These are phyloP conservation scores for Gastracanthus pulcherrimus DNA, from an alignment of 2,888 invertebrate species.

Conservation along the genomic window DNA sequence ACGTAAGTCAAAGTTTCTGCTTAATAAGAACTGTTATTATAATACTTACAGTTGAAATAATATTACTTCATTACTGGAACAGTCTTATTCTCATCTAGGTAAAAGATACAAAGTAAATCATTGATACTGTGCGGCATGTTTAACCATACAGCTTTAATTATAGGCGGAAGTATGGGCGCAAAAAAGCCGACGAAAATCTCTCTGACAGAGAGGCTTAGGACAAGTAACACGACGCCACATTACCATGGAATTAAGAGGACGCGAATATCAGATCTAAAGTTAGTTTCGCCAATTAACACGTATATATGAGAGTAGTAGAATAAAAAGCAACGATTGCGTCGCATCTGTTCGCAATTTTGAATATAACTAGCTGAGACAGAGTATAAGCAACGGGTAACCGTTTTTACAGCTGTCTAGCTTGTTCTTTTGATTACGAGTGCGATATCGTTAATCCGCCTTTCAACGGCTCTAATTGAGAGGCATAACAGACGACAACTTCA, in stretches of 20 bases:
- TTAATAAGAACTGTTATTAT: too few relatives aligned
- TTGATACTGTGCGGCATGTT: background rate
- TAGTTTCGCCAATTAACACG: conserved; percentile 36
- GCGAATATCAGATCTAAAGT: conserved; percentile 25
- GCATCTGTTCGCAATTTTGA: conserved; percentile 36
- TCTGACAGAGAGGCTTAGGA: background rate
- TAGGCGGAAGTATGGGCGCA: background rate
- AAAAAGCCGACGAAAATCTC: background rate
- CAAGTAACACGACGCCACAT: background rate
- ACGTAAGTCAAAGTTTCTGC: too few relatives aligned
- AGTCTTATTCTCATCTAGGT: too few relatives aligned
- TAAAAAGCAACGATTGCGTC: background rate
- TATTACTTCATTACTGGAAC: background rate
- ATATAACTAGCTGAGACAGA: background rate
- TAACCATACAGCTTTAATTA: background rate
- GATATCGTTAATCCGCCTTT: conserved; percentile 35
- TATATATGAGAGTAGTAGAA: background rate
- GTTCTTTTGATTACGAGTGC: conserved; percentile 16
- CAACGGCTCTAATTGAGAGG: conserved; percentile 11
- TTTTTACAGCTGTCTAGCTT: conserved; percentile 6
- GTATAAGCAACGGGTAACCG: background rate
- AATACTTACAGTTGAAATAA: background rate
- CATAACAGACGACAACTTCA: background rate
- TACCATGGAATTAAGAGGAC: background rate
- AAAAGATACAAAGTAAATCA: background rate